Evolutionary conservation across 2,797 vertebrate genomes (phyloP), one percentile per base, ranked within the genome.

Genomic region (Cossypha caffra): DNA sequence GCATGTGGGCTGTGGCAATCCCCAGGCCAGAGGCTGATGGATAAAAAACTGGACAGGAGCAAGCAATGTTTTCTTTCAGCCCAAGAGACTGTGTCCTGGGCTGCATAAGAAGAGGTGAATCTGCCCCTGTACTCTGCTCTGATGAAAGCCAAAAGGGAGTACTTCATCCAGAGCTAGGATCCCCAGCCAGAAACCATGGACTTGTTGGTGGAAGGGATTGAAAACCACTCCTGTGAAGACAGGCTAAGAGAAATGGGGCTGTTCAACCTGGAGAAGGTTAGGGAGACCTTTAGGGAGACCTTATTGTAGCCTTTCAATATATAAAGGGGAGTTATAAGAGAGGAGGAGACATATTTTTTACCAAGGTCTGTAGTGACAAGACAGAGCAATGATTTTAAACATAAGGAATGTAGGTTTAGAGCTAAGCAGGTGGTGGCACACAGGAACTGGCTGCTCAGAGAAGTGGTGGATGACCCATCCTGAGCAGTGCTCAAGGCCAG

Each of bases 61-160:
- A 18, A 45, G 17, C 8, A 58, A 29, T 29, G 16, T 45, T 28
- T 63, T 43, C 13, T 38, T 72, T 19, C 28, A 45, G n/a, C 4
- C 24, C 7, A 28, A 20, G 16, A 66, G 11, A 1, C 18, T 50
- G 5, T 45, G 3, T 18, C 2, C 3, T 51, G 16, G 13, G 16
- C n/a, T 78, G 37, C 51, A n/a, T 20, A 57, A 57, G 38, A 51
- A 79, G 7, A 38, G 24, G 9, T 33, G n/a, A 58, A 29, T 38
- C 9, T 51, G 11, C 9, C 9, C 6, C 16, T 25, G 6, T 21
- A 29, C 19, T 29, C 28, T 45, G 9, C n/a, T 29, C 19, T 45
- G 7, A 9, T 33, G 20, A 73, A 50, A 45, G 11, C 16, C 38
- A 58, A 21, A 66, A 11, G 8, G 13, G 9, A 51, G 3, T 9